phyloP scores from a whole-genome alignment of 2,113 vertebrate species.

The Scatophagus argus region DNA sequence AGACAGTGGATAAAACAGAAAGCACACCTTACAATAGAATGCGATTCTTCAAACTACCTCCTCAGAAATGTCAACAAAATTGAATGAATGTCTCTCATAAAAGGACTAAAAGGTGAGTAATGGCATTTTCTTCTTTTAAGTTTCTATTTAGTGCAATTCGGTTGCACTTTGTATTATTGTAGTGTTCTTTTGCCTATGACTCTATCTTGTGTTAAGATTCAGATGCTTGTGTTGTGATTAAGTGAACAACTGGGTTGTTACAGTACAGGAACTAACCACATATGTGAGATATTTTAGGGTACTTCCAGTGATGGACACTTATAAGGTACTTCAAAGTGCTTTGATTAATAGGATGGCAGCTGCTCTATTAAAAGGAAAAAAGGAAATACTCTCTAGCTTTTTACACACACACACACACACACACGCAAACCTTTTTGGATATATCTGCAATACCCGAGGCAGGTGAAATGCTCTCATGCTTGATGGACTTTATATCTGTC shows the following conservation, averaged over 20 bases:
- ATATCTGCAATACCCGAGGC: neutral
- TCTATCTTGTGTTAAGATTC: neutral
- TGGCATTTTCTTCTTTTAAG: too few relatives aligned
- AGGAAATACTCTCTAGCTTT: neutral
- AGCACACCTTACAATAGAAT: neutral
- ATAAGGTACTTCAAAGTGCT: neutral
- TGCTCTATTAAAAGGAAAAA: neutral
- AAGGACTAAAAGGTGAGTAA: too few relatives aligned
- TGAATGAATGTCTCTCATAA: neutral
- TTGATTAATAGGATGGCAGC: neutral
- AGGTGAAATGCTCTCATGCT: slow-evolving; percentile 11
- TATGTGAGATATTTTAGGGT: neutral
- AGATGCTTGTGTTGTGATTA: too few relatives aligned
- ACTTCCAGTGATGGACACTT: neutral
- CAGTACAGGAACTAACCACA: neutral
- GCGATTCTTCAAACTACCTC: neutral
- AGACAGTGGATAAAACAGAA: neutral
- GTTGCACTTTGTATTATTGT: neutral
- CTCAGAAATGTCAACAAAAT: neutral
- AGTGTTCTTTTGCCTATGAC: neutral
- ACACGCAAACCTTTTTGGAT: slow-evolving; percentile 9
- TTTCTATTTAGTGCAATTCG: neutral
- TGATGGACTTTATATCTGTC: slow-evolving; percentile 30
- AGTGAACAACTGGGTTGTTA: neutral
- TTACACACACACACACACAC: too few relatives aligned